A percentile compares a stretch with the other conserved stretches of the same genome.
These are phyloP conservation scores for Labeo calbasu DNA, from an alignment of 2,797 vertebrate species.

Conservation along the genomic window DNA sequence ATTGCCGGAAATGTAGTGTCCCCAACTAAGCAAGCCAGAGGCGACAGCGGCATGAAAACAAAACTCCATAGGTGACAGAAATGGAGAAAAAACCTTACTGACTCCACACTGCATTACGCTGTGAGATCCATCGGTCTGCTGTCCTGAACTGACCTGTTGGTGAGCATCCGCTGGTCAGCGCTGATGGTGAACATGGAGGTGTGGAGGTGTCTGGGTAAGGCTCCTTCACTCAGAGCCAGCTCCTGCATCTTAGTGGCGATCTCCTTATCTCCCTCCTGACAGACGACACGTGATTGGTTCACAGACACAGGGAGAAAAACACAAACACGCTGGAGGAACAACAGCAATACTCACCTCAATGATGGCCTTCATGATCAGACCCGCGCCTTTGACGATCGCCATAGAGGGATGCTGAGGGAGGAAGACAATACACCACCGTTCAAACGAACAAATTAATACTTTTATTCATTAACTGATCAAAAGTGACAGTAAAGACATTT, in stretches of 20 bases:
- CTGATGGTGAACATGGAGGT: conserved; percentile 98
- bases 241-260: conserved; percentile 99
- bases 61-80: too few species aligned
- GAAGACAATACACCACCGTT: conserved; percentile 18
- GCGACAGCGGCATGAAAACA: too few species aligned
- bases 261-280: conserved; percentile 97
- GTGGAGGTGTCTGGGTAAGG: conserved; percentile 95
- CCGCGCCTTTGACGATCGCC: conserved; percentile 98
- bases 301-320: background rate
- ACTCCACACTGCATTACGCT: too few species aligned
- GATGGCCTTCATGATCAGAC: conserved; percentile 98
- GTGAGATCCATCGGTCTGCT: background rate
- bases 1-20: too few species aligned
- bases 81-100: too few species aligned
- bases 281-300: conserved; percentile 12
- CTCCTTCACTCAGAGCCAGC: conserved; percentile 96
- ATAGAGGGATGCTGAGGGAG: conserved; percentile 93
- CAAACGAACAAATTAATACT: background rate
- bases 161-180: conserved; percentile 97
- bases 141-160: conserved; percentile 85
- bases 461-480: background rate
- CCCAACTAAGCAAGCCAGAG: too few species aligned
- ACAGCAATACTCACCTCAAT: conserved; percentile 87
- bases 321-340: background rate
- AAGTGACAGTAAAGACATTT: background rate